phyloP scores from a whole-genome alignment of 2,888 invertebrate species.

The Andrena hattorfiana region DNA sequence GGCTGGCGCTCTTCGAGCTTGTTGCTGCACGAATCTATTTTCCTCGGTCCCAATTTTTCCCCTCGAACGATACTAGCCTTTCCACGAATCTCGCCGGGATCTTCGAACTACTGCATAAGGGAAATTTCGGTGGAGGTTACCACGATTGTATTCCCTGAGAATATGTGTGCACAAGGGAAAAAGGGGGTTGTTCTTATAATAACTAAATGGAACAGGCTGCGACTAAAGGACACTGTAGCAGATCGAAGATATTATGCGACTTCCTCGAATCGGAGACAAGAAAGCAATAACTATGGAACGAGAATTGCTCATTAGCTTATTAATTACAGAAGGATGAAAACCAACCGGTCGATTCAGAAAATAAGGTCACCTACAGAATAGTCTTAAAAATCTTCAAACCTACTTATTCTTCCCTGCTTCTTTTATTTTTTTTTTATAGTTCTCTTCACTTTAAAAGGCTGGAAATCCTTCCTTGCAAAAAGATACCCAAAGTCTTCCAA shows the following conservation, averaged over 20 bases:
- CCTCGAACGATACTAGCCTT: background rate
- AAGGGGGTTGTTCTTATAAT: background rate
- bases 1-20: slow-evolving; percentile 30
- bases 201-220: background rate
- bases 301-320: background rate
- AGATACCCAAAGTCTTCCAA: background rate
- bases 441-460: background rate
- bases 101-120: background rate
- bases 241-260: background rate
- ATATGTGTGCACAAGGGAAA: background rate
- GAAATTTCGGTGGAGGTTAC: slow-evolving; percentile 3
- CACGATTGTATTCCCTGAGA: slow-evolving; percentile 9
- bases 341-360: background rate
- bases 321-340: background rate
- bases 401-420: slow-evolving; percentile 10
- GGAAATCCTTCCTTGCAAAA: slow-evolving; percentile 3
- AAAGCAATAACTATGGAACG: background rate
- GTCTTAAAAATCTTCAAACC: background rate
- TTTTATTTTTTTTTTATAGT: background rate
- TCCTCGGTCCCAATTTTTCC: slow-evolving; percentile 1
- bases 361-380: background rate
- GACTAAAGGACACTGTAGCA: background rate
- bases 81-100: background rate
- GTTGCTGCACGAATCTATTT: slow-evolving; percentile 47
- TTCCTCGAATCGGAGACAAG: background rate